phyloP scores from a whole-genome alignment of 2,888 invertebrate species.

The Acrocyrtus sp. region DNA sequence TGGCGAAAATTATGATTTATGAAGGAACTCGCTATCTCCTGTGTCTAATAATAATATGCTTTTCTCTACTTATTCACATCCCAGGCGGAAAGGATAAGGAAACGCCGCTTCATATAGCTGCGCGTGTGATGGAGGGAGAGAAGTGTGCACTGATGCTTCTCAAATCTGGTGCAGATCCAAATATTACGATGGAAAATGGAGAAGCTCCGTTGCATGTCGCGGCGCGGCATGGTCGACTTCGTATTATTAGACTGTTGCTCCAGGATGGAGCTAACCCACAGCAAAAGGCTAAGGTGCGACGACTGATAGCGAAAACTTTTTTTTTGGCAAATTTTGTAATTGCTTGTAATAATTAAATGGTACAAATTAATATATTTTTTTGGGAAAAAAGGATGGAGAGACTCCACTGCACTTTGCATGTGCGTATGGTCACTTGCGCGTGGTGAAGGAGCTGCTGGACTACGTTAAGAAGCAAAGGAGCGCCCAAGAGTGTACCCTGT shows the following conservation, averaged over 20 bases:
- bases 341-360: too few species aligned
- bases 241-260: constrained; percentile 84
- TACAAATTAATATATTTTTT: too few species aligned
- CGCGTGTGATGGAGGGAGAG: constrained; percentile 89
- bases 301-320: constrained; percentile 3
- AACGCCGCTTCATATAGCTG: constrained; percentile 97
- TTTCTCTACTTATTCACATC: constrained; percentile 12
- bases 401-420: constrained; percentile 96
- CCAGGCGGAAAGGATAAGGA: constrained; percentile 86
- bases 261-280: constrained; percentile 96
- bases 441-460: constrained; percentile 86
- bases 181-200: constrained; percentile 94
- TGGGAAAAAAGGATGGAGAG: constrained; percentile 96
- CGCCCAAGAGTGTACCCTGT: constrained; percentile 80
- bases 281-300: constrained; percentile 86
- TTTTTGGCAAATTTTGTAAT: too few species aligned
- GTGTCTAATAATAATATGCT: neutral
- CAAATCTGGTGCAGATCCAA: constrained; percentile 97
- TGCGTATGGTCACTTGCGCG: constrained; percentile 70
- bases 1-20: too few species aligned
- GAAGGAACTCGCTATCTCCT: neutral
- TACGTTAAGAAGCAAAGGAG: constrained; percentile 82
- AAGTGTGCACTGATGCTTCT: constrained; percentile 96
- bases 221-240: constrained; percentile 90
- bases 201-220: constrained; percentile 94